Evolutionary conservation across 53 echinoderm and acorn worm species (phyloP), one percentile per base, ranked within the genome.

Genomic region (Henricia sp.): DNA sequence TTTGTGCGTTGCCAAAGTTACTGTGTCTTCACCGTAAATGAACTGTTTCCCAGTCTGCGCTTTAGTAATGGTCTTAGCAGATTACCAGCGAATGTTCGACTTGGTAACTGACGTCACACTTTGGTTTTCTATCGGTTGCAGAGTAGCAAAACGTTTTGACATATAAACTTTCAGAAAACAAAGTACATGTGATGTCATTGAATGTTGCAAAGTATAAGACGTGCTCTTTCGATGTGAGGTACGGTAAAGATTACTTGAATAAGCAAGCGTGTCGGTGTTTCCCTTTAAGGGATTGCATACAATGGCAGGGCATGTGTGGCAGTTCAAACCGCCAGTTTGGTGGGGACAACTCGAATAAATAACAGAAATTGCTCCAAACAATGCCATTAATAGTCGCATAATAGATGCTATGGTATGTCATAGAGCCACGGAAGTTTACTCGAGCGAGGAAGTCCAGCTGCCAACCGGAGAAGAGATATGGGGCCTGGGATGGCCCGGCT

Each of bases 391-490:
- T 80, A 80, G 64, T 30, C 26, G 43, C 80, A 48, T 48, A 80
- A 80, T 80, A 20, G 80, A 80, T 65, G 80, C 64, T 60, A 10
- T 36, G 70, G 46, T 46, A 63, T 80, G 80, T 64, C 80, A 63
- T 62, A 44, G 32, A 63, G 80, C 46, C 80, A 32, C 63, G 80
- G 80, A 80, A 80, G 80, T 80, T 80, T 80, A 80, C 63, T 33
- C 48, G 9, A 8, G 11, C 63, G 80, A 80, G 80, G 80, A 80
- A 80, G 62, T 46, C 80, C 80, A 80, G 80, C 80, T 80, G 80
- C 80, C 80, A 74, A 33, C 0, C 17, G 64, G 44, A 24, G 78
- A 63, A 80, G 65, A 64, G 80, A 77, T 77, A 44, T 64, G 36
- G 65, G 44, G 64, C 23, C 63, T 50, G 48, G 33, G 33, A 46